These are phyloP conservation scores for Thalassaphorura encarpata DNA, from an alignment of 1,140 invertebrate genomes.

Conservation along the genomic window DNA sequence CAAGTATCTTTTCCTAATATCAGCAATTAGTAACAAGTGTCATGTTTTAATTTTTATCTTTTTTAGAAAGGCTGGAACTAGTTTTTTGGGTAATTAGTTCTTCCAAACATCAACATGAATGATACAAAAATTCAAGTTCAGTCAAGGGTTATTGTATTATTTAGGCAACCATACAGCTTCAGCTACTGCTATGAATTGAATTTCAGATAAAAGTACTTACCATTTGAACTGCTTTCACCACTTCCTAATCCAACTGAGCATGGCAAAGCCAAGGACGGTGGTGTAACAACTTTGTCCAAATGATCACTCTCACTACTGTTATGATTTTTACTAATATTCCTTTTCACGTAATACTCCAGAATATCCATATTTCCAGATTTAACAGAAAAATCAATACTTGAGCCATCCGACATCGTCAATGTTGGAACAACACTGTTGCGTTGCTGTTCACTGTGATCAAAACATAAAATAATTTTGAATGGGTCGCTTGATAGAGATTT, in stretches of 20 bases:
- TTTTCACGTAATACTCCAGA: constrained; percentile 36
- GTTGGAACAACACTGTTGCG: constrained; percentile 30
- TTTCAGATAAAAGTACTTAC: constrained; percentile 4
- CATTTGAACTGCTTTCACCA: constrained; percentile 17
- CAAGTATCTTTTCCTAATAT: too few relatives aligned
- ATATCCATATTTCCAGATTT: constrained; percentile 47
- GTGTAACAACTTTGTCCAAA: constrained; percentile 31
- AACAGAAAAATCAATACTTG: constrained; percentile 50
- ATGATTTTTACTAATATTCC: constrained; percentile 31
- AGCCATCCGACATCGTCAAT: constrained; percentile 38
- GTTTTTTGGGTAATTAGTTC: too few relatives aligned
- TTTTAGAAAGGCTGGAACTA: too few relatives aligned
- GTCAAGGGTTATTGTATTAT: too few relatives aligned
- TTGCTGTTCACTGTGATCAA: constrained; percentile 19
- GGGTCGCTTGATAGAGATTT: not conserved
- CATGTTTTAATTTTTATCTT: too few relatives aligned
- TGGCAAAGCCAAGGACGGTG: constrained; percentile 21
- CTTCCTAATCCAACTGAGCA: constrained; percentile 4
- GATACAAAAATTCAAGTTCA: too few relatives aligned
- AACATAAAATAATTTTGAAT: not conserved
- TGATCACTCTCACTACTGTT: constrained; percentile 32
- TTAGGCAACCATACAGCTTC: too few relatives aligned
- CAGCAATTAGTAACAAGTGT: too few relatives aligned
- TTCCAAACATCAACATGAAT: too few relatives aligned
- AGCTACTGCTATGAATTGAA: too few relatives aligned